Base-by-base conservation (phyloP, 35 echinoderm and acorn worm species). In the Acanthaster planci region DNA sequence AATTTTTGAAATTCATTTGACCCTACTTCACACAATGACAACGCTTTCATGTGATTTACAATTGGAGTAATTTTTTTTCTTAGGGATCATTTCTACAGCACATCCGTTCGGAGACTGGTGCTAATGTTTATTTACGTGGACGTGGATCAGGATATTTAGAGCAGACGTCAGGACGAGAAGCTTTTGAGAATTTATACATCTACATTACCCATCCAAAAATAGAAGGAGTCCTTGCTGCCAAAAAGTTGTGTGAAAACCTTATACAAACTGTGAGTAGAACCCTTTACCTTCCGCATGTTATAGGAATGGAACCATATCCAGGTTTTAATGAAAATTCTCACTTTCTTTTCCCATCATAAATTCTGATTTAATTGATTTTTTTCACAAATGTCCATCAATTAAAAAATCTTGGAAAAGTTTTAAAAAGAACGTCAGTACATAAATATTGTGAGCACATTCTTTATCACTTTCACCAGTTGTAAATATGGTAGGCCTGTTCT, bases 181-280 rank as follows among this genome's bases (percentile, higher is more conserved):
- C 96, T 14, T 99, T 99, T 86, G 96, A 99, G 84, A 90, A 90
- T 31, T 68, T 99, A 36, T 90, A 99, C 64, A 86, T 99, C 8
- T 91, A 91, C 82, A 42, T 94, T 53, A 94, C 92, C 29, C 96
- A 99, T 78, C 91, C 78, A 26, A 93, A 94, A 57, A 47, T 86
- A 75, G 96, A 99, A 38, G 85, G 89, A 27, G 82, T 99, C 3
- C 88, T 87, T 37, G 96, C 96, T 15, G 92, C 96, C 6, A 99
- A 99, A 83, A 99, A 99, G 55, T 67, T 99, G 0, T 99, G 96
- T 92, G 96, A 99, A 89, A 99, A 99, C 57, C 92, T 99, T 19
- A 85, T 99, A 22, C 87, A 89, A 52, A 99, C 96, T 18, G 96
- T 99, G 79, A 89, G 83, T 88, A 35, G 50, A n/a, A 47, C 37